Percentiles rank a stretch among this genome's conserved stretches.
Evolutionary conservation across 2,888 invertebrate species (phyloP).

Genomic region (Latheticus oryzae): DNA sequence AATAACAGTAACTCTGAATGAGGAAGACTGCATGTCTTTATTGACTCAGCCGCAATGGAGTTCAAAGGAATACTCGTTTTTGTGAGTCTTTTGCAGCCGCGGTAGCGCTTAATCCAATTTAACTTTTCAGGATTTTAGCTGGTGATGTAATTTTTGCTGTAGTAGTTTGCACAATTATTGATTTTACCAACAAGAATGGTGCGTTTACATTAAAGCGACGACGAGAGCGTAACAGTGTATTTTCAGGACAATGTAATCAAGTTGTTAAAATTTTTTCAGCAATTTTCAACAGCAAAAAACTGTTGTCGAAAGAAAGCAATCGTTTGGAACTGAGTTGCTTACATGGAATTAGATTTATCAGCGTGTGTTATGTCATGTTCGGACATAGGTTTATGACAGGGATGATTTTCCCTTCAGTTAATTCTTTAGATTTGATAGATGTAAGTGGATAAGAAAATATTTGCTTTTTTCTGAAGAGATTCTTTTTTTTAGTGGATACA

Average conservation of each 20-base stretch:
- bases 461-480: background rate
- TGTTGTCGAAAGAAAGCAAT: slow-evolving; percentile 44
- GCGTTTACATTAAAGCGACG: background rate
- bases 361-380: slow-evolving; percentile 66
- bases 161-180: slow-evolving; percentile 28
- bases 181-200: slow-evolving; percentile 19
- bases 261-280: slow-evolving; percentile 31
- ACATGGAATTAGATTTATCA: slow-evolving; percentile 65
- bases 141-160: slow-evolving; percentile 31
- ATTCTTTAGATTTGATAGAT: slow-evolving; percentile 49
- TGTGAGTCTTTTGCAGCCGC: slow-evolving; percentile 43
- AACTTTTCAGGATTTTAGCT: slow-evolving; percentile 28
- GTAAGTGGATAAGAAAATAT: slow-evolving; percentile 30
- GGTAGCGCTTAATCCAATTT: slow-evolving; percentile 18
- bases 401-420: slow-evolving; percentile 47
- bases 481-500: slow-evolving; percentile 61
- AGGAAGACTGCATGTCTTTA: slow-evolving; percentile 54
- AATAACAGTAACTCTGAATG: slow-evolving; percentile 50
- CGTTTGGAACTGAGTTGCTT: slow-evolving; percentile 62
- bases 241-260: slow-evolving; percentile 36
- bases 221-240: slow-evolving; percentile 11
- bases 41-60: slow-evolving; percentile 49
- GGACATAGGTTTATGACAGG: slow-evolving; percentile 64
- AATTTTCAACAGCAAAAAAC: slow-evolving; percentile 44
- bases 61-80: slow-evolving; percentile 41